Percentiles rank a stretch among this genome's conserved stretches.
These are phyloP conservation scores for Odontomachus brunneus DNA, from an alignment of 1,140 invertebrate species.

Conservation along the genomic window DNA sequence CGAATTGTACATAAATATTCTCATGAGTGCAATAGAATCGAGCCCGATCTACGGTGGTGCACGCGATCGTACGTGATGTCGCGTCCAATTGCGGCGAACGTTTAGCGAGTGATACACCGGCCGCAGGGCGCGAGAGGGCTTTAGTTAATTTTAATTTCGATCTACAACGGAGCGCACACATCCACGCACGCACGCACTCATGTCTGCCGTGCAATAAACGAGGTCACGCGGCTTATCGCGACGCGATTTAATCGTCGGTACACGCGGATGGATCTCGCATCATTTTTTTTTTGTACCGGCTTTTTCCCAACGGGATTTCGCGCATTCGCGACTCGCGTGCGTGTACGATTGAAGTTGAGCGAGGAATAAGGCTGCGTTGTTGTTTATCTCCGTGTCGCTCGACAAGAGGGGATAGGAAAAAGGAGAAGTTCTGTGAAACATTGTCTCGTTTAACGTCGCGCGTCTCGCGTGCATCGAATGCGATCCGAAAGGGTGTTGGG, in stretches of 20 bases:
- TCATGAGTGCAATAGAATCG: constrained; percentile 48
- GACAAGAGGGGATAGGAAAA: no score
- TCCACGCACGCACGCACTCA: not conserved
- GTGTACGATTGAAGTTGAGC: not conserved
- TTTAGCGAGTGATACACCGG: constrained; percentile 44
- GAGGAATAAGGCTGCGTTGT: no score
- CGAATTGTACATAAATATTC: constrained; percentile 68
- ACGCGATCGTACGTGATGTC: constrained; percentile 59
- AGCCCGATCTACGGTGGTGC: constrained; percentile 33
- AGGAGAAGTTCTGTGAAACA: no score
- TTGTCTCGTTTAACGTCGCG: constrained; percentile 5
- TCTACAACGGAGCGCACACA: constrained; percentile 33
- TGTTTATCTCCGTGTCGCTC: no score
- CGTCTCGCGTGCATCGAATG: not conserved
- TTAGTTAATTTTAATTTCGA: constrained; percentile 49
- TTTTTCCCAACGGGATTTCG: not conserved
- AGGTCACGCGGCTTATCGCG: constrained; percentile 40
- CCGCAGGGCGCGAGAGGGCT: not conserved
- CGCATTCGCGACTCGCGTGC: not conserved
- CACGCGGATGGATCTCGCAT: constrained; percentile 1
- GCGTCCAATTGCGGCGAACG: constrained; percentile 37
- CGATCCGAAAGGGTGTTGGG: not conserved
- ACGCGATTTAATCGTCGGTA: constrained; percentile 38
- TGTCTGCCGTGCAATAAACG: constrained; percentile 45
- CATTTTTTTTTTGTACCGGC: constrained; percentile 2